Evolutionary conservation across 1,140 invertebrate species (phyloP).

Genomic region (Pentalonia nigronervosa): DNA sequence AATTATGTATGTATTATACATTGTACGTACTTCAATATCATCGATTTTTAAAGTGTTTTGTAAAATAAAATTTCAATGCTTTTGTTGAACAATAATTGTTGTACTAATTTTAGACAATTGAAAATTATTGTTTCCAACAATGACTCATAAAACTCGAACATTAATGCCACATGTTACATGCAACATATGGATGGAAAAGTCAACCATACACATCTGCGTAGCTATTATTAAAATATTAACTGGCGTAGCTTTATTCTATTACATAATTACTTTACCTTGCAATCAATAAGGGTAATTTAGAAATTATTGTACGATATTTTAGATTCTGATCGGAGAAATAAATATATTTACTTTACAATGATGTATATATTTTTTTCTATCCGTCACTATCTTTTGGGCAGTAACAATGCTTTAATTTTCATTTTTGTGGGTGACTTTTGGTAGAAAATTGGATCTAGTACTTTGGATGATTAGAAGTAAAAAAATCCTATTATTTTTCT

Average conservation of each 20-base stretch:
- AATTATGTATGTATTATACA: not conserved
- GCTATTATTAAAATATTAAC: no score
- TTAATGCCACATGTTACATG: not conserved
- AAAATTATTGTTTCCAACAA: not conserved
- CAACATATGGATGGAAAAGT: not conserved
- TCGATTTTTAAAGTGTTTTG: no score
- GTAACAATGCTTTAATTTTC: no score
- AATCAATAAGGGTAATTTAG: not conserved
- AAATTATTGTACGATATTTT: not conserved
- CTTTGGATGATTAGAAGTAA: no score
- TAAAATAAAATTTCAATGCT: not conserved
- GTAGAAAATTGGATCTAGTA: no score
- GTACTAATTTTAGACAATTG: not conserved
- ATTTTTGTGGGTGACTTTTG: no score
- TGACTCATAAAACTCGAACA: not conserved
- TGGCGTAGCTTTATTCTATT: not conserved
- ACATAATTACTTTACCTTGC: not conserved
- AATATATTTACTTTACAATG: no score
- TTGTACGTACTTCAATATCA: not conserved
- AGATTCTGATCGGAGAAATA: no score
- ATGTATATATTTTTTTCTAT: no score
- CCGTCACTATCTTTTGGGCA: no score
- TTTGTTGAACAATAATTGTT: not conserved
- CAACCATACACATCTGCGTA: not conserved
- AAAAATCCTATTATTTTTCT: no score